Conservation (phyloP, 2,113 vertebrate species). For the Nanorana parkeri region DNA sequence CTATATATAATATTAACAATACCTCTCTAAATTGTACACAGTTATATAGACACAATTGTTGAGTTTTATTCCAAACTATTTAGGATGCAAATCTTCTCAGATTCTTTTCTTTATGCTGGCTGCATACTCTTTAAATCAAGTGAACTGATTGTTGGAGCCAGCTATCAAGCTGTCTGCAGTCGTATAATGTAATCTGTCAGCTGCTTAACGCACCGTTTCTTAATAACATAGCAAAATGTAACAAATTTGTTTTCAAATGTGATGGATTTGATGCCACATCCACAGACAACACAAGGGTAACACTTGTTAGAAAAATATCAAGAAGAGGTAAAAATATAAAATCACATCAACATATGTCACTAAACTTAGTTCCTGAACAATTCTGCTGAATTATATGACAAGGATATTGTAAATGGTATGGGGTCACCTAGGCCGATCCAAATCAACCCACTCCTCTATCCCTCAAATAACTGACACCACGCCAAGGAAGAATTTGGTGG, state of each 20-base stretch:
- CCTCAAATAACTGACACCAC: no score
- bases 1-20: no score
- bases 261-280: slow-evolving; percentile 47
- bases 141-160: slow-evolving; percentile 46
- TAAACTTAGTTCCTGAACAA: slow-evolving; percentile 14
- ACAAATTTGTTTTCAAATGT: slow-evolving; percentile 49
- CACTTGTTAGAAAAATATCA: slow-evolving; percentile 36
- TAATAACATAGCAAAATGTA: slow-evolving; percentile 53
- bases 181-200: slow-evolving; percentile 53
- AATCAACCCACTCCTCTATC: no score
- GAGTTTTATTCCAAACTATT: no score
- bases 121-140: slow-evolving; percentile 52
- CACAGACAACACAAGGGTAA: slow-evolving; percentile 49
- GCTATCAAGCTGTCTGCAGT: slow-evolving; percentile 54
- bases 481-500: no score
- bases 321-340: slow-evolving; percentile 30
- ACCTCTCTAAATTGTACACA: no score
- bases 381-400: slow-evolving; percentile 9
- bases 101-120: neutral
- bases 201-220: slow-evolving; percentile 50
- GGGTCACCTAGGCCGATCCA: no score
- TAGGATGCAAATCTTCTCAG: no score
- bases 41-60: no score
- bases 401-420: no score
- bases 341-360: slow-evolving; percentile 25